A percentile compares a stretch with the other conserved stretches of the same genome.
Conservation (phyloP, 2,888 invertebrate species). For the Dryocosmus kuriphilus region DNA sequence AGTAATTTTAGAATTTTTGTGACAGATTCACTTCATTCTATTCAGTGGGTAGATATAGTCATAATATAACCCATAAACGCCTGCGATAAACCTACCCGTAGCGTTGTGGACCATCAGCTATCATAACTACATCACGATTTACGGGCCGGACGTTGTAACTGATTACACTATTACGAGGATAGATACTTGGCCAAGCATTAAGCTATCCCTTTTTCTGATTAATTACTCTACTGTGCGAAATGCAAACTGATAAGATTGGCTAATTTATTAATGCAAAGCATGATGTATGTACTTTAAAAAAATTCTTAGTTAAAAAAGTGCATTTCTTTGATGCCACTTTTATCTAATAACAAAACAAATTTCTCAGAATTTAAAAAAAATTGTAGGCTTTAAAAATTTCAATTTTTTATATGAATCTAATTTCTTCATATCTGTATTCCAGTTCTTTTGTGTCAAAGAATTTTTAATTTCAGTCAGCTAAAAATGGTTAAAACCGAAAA, state of each 20-base stretch:
- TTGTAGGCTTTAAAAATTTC: too few species aligned
- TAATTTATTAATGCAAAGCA: not conserved
- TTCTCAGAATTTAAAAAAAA: too few species aligned
- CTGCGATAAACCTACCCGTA: conserved; percentile 21
- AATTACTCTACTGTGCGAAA: conserved; percentile 6
- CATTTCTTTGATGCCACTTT: too few species aligned
- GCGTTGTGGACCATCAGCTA: conserved; percentile 14
- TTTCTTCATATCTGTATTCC: too few species aligned
- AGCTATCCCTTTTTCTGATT: conserved; percentile 28
- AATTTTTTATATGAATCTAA: too few species aligned
- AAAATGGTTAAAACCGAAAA: too few species aligned
- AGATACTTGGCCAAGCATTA: conserved; percentile 20
- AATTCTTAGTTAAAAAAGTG: too few species aligned
- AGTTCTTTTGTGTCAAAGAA: too few species aligned
- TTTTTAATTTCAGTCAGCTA: too few species aligned
- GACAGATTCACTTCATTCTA: conserved; percentile 5
- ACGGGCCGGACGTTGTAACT: conserved; percentile 48
- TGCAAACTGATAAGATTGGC: not conserved
- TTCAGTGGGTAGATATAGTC: not conserved
- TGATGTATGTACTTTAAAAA: too few species aligned
- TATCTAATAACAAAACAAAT: too few species aligned
- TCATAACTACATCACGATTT: conserved; percentile 48
- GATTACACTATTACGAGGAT: conserved; percentile 43
- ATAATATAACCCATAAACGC: conserved; percentile 11
- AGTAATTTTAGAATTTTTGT: conserved; percentile 29